Evolutionary conservation across 2,113 vertebrate genomes (phyloP), one percentile per base, ranked within the genome.

Genomic region (Lynx canadensis): DNA sequence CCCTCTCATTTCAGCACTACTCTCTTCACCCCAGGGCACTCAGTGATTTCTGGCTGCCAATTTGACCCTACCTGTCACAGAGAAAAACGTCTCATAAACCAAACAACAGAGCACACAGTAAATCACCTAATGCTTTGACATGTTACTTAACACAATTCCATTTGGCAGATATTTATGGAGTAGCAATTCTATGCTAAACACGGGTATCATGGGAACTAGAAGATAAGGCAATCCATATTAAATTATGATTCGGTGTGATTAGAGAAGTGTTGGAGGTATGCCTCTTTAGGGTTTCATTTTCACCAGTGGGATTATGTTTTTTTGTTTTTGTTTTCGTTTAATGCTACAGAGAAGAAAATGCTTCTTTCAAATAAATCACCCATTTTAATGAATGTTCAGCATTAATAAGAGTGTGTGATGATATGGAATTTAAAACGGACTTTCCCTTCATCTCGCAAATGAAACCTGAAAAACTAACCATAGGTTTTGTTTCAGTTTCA

Each of bases 111-210:
- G 41, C 10, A 19, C 21, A 41, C 48, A 66, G n/a, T 76, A 92
- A 86, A 93, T 94, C 89, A 96, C 19, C 33, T 60, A 81, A 63
- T n/a, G 5, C 52, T 97, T 90, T 52, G 41, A 90, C n/a, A 71
- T 45, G 23, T 80, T 83, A 60, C 45, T 97, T 89, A 79, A 87
- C 7, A 23, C 38, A 83, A 63, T 73, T 87, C 25, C 21, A 57
- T 33, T 38, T 48, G 60, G 60, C 33, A 91, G 48, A 55, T 16
- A 16, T 81, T 96, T 76, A 92, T 45, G n/a, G 29, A 91, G 52
- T 11, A 55, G 33, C 14, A 27, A 78, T 93, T 71, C 38, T 48
- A 29, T 52, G 82, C 25, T 83, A 78, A 81, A 60, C 10, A 31
- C 6, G 33, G 41, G 36, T 8, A 45, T 31, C 7, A 0, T 73